Base-by-base conservation (phyloP, 53 echinoderm and acorn worm species). In the Echinometra lucunter region DNA sequence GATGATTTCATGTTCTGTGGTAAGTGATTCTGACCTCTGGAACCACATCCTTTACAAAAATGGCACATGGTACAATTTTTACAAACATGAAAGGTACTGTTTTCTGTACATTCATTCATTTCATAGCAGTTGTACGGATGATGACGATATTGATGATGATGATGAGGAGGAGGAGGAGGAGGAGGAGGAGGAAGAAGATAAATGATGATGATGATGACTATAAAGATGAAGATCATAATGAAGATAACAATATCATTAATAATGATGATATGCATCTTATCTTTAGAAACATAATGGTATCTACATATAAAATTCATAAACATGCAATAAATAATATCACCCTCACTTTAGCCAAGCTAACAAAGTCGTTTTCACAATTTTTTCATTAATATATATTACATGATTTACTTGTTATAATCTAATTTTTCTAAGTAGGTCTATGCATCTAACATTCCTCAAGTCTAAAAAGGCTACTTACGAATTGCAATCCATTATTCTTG, bases 401-500 rank as follows among this genome's bases (percentile, higher is more conserved):
- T n/a, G n/a, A n/a, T n/a, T n/a, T n/a, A n/a, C n/a, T n/a, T n/a
- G n/a, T n/a, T n/a, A n/a, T n/a, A n/a, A n/a, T n/a, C n/a, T n/a
- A n/a, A n/a, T n/a, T n/a, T n/a, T n/a, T n/a, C n/a, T n/a, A n/a
- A n/a, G n/a, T n/a, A n/a, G n/a, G n/a, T n/a, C n/a, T n/a, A n/a
- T n/a, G 53, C 53, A 53, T 11, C 8, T 13, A 53, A 53, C 53
- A 53, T 53, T 53, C 13, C 13, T 53, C 13, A 53, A 53, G 5
- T n/a, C 13, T 35, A 37, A 60, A 3, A 37, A 37, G 40, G 55
- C 13, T 81, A 70, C 95, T 95, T 63, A 97, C 97, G 93, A 93
- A 44, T 96, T 95, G 23, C 96, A 96, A 37, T 96, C 95, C 91
- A 95, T 96, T 15, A 97, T 94, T 45, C 93, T 95, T 63, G 92